Base-by-base conservation (phyloP, 1,140 invertebrate genomes). In the Notospermus geniculatus region DNA sequence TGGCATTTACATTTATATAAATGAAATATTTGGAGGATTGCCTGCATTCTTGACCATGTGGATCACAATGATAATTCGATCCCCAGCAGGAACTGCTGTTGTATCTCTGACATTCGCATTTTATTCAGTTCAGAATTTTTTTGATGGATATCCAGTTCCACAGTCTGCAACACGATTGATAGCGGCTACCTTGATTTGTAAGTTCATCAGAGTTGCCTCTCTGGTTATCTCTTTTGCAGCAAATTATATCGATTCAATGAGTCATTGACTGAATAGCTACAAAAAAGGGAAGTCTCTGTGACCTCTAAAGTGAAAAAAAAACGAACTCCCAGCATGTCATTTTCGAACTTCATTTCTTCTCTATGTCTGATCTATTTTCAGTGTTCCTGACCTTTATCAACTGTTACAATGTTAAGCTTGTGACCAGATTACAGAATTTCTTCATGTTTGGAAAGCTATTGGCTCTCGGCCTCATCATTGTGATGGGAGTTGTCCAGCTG, bases 381-480 rank as follows among this genome's bases (percentile, higher is more conserved):
- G 59, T 59, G 9, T 50, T 58, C 13, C 39, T 64, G 19, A 22
- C 46, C 17, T 36, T 43, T 7, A 46, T 64, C 27, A 64, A 64
- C 50, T 43, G 27, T 43, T 57, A 41, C 52, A 64, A 39, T 25
- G 60, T 59, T 15, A 64, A 64, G 25, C 19, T 19, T 22, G 23
- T 45, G 29, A 39, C 60, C 13, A 64, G 43, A 50, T 19, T 64
- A 41, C 41, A 52, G 23, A 52, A 4, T 29, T 17, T 92, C 70
- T 97, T 97, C 83, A 96, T 93, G 1, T 94, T 95, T 73, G 92
- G 93, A 23, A 97, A 97, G 84, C 83, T 97, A 0, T 67, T 94
- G 17, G 94, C 95, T 0, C 83, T 97, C 17, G 89, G 91, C 77
- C 86, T 93, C 67, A 96, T 97, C 69, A 95, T 97, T 64, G 85